Evolutionary conservation across 2,888 invertebrate genomes (phyloP), one percentile per base, ranked within the genome.

Genomic region (Cryptus viduatorius): DNA sequence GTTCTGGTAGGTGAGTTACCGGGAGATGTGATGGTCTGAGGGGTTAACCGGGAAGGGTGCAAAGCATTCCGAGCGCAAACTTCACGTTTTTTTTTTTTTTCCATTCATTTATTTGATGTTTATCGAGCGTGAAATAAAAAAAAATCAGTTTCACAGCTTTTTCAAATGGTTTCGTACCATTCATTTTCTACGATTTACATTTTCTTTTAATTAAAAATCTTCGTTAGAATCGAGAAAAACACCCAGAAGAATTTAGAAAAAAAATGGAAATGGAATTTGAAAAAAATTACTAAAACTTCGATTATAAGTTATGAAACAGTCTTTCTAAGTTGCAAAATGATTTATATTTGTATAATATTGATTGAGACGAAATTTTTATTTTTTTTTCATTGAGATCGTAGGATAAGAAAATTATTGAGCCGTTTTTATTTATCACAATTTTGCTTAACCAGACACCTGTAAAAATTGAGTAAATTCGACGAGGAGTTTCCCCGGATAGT

Each of bases 381-480:
- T 7, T 37, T 37, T 5, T 37, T 37, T n/a, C n/a, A n/a, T n/a
- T 37, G 37, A 5, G 14, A 16, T 16, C 8, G 19, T 8, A 19
- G 1, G 16, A 50, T 4, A 16, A 53, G 8, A 10, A 3, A 10
- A 12, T 56, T 24, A 3, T 56, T 56, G 8, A n/a, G 12, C 24
- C 3, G 10, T 24, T 12, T 56, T 19, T 8, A 56, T 10, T 56
- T 56, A 7, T 56, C 19, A 19, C 10, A 56, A 56, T 56, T 56
- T 19, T 10, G 10, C 3, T 24, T 3, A 24, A 4, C 0, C 2
- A 10, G 19, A 24, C 8, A 19, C 64, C 4, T 37, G 37, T 37
- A 64, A 50, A 71, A 50, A 19, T 59, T 69, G 42, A 42, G 8
- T 14, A 68, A 46, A 46, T 48, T 29, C 71, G 61, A 46, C 48